Base-by-base conservation (phyloP, 1,140 invertebrate species). In the Tetragnatha versicolor region DNA sequence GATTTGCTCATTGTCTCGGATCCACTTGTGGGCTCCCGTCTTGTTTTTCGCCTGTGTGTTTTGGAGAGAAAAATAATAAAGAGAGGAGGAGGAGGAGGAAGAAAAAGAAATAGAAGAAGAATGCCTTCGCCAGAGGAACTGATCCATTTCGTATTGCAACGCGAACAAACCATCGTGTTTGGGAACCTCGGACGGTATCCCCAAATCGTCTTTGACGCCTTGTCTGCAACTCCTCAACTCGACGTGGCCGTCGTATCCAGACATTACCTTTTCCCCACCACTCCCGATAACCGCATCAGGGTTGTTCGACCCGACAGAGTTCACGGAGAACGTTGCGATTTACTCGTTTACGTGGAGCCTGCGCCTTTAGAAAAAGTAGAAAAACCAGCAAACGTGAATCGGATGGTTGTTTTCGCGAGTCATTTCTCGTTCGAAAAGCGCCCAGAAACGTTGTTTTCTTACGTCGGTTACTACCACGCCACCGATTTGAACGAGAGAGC, bases 171-270 rank as follows among this genome's bases (percentile, higher is more conserved):
- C 7, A 0, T 65, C 2, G 37, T 65, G 2, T 65, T 65, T 45
- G 61, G 61, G 0, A 65, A 65, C 14, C 37, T 65, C 6, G 61
- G 61, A 7, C 37, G 61, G 17, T 27, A 65, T 27, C 61, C 61
- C 4, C 37, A 42, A 65, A 25, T 65, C 3, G 0, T 65, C 9
- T 65, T 25, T 17, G 25, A 65, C 2, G 17, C 7, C 3, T 9
- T 65, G 0, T 4, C 20, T 0, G 20, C 61, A 0, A 25, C 22
- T 29, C 22, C 37, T 6, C 61, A 65, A 5, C n/a, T 65, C 20
- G 27, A 65, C 3, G 37, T 65, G 3, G 20, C 25, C 0, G 29
- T 65, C 0, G 0, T 1, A 0, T 65, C 61, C 0, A 7, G 20
- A 0, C 27, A 39, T 63, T 42, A 29, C 4, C 17, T 25, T 0